Conservation (phyloP, 1,140 invertebrate species). For the Ridgeia piscesae region DNA sequence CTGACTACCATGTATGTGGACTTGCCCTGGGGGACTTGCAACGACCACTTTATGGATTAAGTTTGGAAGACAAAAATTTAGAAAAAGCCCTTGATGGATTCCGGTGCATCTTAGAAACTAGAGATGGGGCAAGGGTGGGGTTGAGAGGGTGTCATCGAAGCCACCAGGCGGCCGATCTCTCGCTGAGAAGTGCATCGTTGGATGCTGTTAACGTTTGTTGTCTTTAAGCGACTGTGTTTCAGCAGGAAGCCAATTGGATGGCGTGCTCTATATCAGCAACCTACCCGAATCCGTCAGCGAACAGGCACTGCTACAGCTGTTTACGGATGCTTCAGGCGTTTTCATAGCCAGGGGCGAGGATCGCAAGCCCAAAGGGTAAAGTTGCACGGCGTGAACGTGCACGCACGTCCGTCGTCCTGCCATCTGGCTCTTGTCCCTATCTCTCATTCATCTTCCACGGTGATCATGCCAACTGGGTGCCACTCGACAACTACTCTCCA, state of each 20-base stretch:
- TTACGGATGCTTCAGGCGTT: not conserved
- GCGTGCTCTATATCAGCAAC: constrained; percentile 3
- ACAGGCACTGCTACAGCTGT: not conserved
- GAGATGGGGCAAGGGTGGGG: not conserved
- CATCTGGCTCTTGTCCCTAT: not conserved
- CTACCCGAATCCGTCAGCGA: not conserved
- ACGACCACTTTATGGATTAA: constrained; percentile 5
- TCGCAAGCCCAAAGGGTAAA: not conserved
- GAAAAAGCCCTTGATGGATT: not conserved
- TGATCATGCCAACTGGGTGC: not conserved
- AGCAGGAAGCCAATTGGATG: not conserved
- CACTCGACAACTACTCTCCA: not conserved
- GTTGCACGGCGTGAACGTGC: not conserved
- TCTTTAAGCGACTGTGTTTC: constrained; percentile 5
- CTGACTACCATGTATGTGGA: not conserved
- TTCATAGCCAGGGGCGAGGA: not conserved
- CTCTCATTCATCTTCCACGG: not conserved
- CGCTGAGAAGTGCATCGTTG: not conserved
- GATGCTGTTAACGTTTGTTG: not conserved
- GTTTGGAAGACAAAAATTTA: not conserved
- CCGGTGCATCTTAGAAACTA: not conserved
- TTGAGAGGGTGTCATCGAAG: not conserved
- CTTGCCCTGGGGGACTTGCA: not conserved
- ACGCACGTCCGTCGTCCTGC: not conserved
- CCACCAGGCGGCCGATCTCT: not conserved